These are phyloP conservation scores for Phengaris alcon DNA, from an alignment of 2,888 invertebrate genomes.

Conservation along the genomic window DNA sequence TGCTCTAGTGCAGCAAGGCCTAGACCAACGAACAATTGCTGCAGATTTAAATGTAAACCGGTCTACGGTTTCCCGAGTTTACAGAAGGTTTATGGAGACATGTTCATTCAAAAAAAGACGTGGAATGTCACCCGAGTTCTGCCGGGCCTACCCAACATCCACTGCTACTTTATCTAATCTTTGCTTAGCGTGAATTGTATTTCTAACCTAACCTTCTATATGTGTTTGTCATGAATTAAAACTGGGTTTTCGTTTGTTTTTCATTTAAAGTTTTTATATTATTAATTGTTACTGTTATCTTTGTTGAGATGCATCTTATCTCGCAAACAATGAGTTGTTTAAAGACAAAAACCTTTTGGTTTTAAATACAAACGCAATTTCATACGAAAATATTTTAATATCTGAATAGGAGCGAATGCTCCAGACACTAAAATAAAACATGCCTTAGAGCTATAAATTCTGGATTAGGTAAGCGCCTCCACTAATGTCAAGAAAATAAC, in stretches of 20 bases:
- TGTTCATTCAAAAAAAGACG: too few species aligned
- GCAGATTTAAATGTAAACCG: too few species aligned
- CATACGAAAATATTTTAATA: neutral
- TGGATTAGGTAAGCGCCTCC: constrained; percentile 1
- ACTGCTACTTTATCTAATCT: neutral
- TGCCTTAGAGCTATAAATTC: neutral
- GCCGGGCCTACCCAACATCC: neutral
- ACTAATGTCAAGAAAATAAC: constrained; percentile 1
- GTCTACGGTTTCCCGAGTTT: too few species aligned
- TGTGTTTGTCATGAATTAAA: neutral
- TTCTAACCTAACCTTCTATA: neutral
- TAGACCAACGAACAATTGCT: too few species aligned
- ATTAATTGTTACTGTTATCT: constrained; percentile 23
- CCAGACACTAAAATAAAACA: neutral
- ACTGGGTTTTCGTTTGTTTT: neutral
- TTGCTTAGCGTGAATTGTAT: neutral
- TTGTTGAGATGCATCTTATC: constrained; percentile 13
- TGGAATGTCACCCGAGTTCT: neutral
- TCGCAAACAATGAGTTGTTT: neutral
- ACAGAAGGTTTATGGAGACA: too few species aligned
- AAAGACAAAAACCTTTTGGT: constrained; percentile 1
- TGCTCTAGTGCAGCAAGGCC: too few species aligned
- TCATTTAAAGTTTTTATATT: constrained; percentile 3
- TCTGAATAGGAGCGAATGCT: neutral
- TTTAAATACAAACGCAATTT: neutral